phyloP scores from a whole-genome alignment of 2,888 invertebrate genomes.

The Idaea dimidiata region DNA sequence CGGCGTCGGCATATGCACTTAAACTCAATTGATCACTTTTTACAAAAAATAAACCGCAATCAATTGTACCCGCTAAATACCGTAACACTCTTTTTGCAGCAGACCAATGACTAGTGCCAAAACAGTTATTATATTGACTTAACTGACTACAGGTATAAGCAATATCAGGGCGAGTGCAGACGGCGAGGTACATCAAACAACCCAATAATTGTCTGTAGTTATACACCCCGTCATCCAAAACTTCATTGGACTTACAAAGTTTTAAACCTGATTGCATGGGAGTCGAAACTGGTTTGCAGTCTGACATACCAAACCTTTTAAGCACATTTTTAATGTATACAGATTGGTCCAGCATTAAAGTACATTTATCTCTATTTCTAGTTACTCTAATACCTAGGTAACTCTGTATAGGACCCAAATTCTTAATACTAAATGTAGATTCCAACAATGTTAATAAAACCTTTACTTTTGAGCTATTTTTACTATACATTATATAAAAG shows the following conservation, averaged over 20 bases:
- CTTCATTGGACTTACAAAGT: slow-evolving; percentile 6
- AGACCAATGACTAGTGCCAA: slow-evolving; percentile 13
- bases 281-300: slow-evolving; percentile 21
- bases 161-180: slow-evolving; percentile 26
- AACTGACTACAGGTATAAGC: slow-evolving; percentile 18
- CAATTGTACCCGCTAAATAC: slow-evolving; percentile 19
- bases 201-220: slow-evolving; percentile 11
- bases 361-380: slow-evolving; percentile 11
- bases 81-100: slow-evolving; percentile 24
- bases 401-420: slow-evolving; percentile 17
- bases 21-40: not conserved
- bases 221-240: slow-evolving; percentile 10
- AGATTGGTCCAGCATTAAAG: slow-evolving; percentile 13
- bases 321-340: slow-evolving; percentile 15
- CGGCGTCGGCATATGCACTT: slow-evolving; percentile 8
- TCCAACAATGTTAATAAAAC: slow-evolving; percentile 1
- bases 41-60: slow-evolving; percentile 12
- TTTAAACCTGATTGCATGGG: slow-evolving; percentile 18
- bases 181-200: slow-evolving; percentile 20
- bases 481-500: no score
- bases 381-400: slow-evolving; percentile 25
- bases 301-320: slow-evolving; percentile 4
- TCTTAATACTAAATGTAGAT: not conserved
- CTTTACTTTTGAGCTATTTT: slow-evolving; percentile 1
- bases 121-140: slow-evolving; percentile 23